Base-by-base conservation (phyloP, 1,140 invertebrate species). In the Nymphalis io region DNA sequence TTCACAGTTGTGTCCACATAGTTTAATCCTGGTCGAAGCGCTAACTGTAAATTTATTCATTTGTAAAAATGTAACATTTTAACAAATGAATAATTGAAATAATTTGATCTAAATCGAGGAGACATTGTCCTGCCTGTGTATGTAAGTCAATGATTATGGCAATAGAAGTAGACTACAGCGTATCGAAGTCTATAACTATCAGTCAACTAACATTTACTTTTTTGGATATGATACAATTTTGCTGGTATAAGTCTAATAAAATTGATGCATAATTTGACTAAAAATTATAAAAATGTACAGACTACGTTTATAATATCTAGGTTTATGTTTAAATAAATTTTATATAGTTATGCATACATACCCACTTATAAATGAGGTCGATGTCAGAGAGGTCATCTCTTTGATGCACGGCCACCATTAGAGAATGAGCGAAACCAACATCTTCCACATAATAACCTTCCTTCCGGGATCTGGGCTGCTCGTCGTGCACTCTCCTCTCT, bases 291-390 rank as follows among this genome's bases (percentile, higher is more conserved):
- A n/a, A n/a, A n/a, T n/a, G n/a, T n/a, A n/a, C n/a, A n/a, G n/a
- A n/a, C n/a, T n/a, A n/a, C n/a, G n/a, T n/a, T n/a, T n/a, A n/a
- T n/a, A n/a, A n/a, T n/a, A n/a, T n/a, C n/a, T n/a, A n/a, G n/a
- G n/a, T n/a, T n/a, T n/a, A n/a, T 33, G 27, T 8, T 1, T 42
- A 42, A 5, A 33, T 33, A 8, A 2, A 8, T 33, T 46, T 16
- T 46, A 42, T 42, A 8, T 12, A 12, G 13, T 42, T 12, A 18
- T 33, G 3, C 27, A 58, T 1, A 12, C 4, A 70, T 72, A 87
- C 87, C 87, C 85, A 89, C 75, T 89, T 89, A 42, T 87, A 89
- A 3, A 76, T 64, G 0, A 83, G 71, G 44, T 86, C 87, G 8
- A 85, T 66, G 33, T 74, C 57, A 18, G 33, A 60, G 2, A 63